Evolutionary conservation across 2,888 invertebrate species (phyloP), one percentile per base, ranked within the genome.

Genomic region (Tolmerus cingulatus): DNA sequence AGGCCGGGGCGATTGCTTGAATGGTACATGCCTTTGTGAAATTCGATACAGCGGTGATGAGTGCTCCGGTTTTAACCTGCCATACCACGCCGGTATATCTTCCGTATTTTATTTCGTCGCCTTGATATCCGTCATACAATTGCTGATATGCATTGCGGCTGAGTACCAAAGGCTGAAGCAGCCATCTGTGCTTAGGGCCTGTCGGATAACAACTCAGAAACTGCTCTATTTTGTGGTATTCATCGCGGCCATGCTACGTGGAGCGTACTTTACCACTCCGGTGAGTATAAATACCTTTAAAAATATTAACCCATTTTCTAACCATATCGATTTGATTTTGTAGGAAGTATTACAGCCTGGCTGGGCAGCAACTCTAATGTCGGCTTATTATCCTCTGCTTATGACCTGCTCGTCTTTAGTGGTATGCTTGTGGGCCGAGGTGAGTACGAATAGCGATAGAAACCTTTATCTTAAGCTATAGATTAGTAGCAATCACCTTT

Each of bases 341-440:
- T 92, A 97, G 97, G 95, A 96, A 90, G 95, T 95, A 89, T 95
- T 96, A 91, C 95, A 96, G 92, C 96, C 96, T 90, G 95, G 96
- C 89, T 97, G 97, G 97, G 96, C 97, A 12, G 95, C 96, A 88
- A 97, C 97, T 91, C 94, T 98, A 76, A 94, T 97, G 90, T 97
- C 97, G 34, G 97, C 97, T 0, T 98, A 97, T 93, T 98, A 98
- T 93, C 97, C 98, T 0, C 94, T 98, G 76, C 94, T 98, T 87
- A 95, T 98, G 94, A 97, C 97, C 12, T 97, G 97, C 85, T 96
- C 97, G 0, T 98, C 98, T 0, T 94, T 98, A 88, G 96, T 98
- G 89, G 97, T 98, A 89, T 98, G 98, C 93, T 97, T 97, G 92
- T 98, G 98, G 98, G 98, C 98, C 66, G 98, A 98, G 95, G 97